These are phyloP conservation scores for Acleris holmiana DNA, from an alignment of 2,888 invertebrate genomes.

Conservation along the genomic window DNA sequence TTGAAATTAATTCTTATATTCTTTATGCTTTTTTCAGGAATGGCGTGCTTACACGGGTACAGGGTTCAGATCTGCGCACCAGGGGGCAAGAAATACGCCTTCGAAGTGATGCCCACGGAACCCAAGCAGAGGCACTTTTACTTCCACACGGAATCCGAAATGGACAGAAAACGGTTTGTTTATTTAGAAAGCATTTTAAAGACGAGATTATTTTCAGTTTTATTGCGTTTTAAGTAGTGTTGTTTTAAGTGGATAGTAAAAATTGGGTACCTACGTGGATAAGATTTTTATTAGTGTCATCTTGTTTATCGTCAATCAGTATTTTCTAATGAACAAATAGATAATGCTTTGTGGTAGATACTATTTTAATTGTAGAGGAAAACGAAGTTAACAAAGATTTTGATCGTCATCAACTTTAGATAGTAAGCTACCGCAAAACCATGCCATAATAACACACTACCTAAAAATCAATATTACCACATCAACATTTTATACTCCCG, in stretches of 20 bases:
- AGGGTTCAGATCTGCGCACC: conserved; percentile 93
- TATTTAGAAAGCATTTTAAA: conserved; percentile 26
- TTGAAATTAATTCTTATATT: too few species aligned
- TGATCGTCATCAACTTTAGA: too few species aligned
- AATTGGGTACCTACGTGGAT: neutral
- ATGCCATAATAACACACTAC: too few species aligned
- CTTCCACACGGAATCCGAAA: conserved; percentile 96
- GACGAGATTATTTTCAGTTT: conserved; percentile 24
- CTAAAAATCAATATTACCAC: too few species aligned
- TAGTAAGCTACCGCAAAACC: too few species aligned
- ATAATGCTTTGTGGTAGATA: too few species aligned
- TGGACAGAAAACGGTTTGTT: conserved; percentile 94
- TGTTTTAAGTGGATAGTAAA: conserved; percentile 25
- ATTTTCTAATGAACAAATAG: too few species aligned
- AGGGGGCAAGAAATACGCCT: conserved; percentile 95
- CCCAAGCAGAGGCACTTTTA: conserved; percentile 94
- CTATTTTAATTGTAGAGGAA: too few species aligned
- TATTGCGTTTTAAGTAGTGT: conserved; percentile 11
- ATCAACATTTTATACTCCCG: too few species aligned
- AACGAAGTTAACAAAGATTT: too few species aligned
- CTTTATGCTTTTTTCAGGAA: conserved; percentile 83
- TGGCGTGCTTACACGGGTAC: conserved; percentile 97
- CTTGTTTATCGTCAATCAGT: neutral
- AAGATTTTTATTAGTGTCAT: neutral
- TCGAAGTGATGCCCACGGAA: conserved; percentile 95